A percentile compares a stretch with the other conserved stretches of the same genome.
Evolutionary conservation across 2,888 invertebrate species (phyloP).

Genomic region (Chironomus tentans): DNA sequence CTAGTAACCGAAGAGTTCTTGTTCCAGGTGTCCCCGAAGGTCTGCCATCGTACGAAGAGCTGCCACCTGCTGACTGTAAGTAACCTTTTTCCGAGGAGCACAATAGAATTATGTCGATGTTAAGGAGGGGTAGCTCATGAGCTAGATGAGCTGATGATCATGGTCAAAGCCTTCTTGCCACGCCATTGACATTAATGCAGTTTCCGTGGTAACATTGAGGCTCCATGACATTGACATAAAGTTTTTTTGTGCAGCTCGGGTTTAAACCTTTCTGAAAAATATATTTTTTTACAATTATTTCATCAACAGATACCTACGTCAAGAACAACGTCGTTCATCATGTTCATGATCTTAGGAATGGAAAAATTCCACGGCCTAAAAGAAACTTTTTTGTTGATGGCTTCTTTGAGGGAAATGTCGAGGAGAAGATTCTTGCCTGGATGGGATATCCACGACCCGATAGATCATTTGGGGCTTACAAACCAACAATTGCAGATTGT

Average conservation of each 20-base stretch:
- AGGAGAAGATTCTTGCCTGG: no score
- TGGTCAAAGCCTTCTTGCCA: no score
- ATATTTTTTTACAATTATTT: neutral
- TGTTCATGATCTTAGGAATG: neutral
- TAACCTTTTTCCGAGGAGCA: neutral
- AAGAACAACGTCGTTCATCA: slow-evolving; percentile 1
- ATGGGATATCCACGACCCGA: no score
- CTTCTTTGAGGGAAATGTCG: neutral
- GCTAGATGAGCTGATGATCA: no score
- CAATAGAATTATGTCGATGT: no score
- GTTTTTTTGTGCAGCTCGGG: no score
- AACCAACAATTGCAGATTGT: no score
- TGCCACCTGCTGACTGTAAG: slow-evolving; percentile 6
- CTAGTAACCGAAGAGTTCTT: neutral
- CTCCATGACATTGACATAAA: no score
- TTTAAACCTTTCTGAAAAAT: neutral
- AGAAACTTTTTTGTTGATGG: neutral
- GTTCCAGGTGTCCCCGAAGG: neutral
- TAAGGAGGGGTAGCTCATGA: no score
- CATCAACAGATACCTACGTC: neutral
- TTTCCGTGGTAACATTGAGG: no score
- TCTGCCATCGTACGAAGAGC: neutral
- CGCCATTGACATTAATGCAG: no score
- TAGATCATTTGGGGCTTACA: no score
- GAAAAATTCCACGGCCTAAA: neutral